Conservation (phyloP, 1,140 invertebrate species). For the Drosophila sp. region DNA sequence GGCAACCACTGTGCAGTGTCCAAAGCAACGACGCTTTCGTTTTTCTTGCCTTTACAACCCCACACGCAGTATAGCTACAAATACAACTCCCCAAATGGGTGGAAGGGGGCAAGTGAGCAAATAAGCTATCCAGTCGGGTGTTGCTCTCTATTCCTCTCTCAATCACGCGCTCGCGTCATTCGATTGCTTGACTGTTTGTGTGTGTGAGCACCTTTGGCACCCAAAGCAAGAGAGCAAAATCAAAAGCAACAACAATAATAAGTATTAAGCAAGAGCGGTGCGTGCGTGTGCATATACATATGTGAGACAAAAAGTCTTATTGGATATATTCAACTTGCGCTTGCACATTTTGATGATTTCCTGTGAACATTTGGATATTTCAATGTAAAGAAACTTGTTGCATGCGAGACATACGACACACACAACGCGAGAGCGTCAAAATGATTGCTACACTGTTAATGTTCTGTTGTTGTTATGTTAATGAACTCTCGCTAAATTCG, state of each 20-base stretch:
- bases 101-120: slow-evolving; percentile 41
- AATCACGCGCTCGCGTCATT: neutral
- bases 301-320: slow-evolving; percentile 43
- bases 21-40: slow-evolving; percentile 60
- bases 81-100: slow-evolving; percentile 15
- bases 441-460: slow-evolving; percentile 23
- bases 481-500: slow-evolving; percentile 25
- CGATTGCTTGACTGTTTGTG: slow-evolving; percentile 2
- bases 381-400: slow-evolving; percentile 75
- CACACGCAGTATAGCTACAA: slow-evolving; percentile 47
- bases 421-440: neutral
- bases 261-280: slow-evolving; percentile 1
- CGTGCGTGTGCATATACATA: slow-evolving; percentile 24
- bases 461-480: slow-evolving; percentile 33
- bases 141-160: slow-evolving; percentile 11
- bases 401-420: slow-evolving; percentile 56
- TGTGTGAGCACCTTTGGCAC: slow-evolving; percentile 32
- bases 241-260: slow-evolving; percentile 10
- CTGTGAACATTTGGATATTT: slow-evolving; percentile 78
- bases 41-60: slow-evolving; percentile 68
- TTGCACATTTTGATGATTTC: slow-evolving; percentile 79
- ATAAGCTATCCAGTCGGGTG: slow-evolving; percentile 49
- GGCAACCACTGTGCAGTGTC: slow-evolving; percentile 42
- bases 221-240: slow-evolving; percentile 35
- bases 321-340: slow-evolving; percentile 55